Percentiles rank a stretch among this genome's conserved stretches.
These are phyloP conservation scores for Conopomorpha cramerella DNA, from an alignment of 1,140 invertebrate genomes.

Conservation along the genomic window DNA sequence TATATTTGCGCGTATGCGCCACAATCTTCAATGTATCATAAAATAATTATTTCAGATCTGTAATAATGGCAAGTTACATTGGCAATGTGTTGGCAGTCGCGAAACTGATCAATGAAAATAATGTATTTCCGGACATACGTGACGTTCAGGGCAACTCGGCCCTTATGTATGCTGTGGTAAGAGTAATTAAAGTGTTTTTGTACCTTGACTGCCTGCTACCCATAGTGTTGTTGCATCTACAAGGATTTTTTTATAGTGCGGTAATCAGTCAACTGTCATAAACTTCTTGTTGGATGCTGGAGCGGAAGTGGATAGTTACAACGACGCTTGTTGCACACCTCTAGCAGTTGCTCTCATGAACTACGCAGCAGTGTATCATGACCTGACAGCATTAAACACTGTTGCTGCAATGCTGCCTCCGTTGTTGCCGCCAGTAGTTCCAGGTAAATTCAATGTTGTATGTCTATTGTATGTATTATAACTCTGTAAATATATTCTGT, in stretches of 20 bases:
- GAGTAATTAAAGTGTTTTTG: slow-evolving; percentile 5
- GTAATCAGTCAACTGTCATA: slow-evolving; percentile 25
- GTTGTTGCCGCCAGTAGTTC: too few species aligned
- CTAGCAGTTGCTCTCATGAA: slow-evolving; percentile 40
- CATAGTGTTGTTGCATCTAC: too few species aligned
- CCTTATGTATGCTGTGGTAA: slow-evolving; percentile 53
- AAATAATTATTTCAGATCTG: slow-evolving; percentile 13
- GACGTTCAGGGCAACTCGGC: slow-evolving; percentile 55
- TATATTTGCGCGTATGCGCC: too few species aligned
- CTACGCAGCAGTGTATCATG: slow-evolving; percentile 32
- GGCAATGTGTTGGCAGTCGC: slow-evolving; percentile 30
- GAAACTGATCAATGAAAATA: slow-evolving; percentile 28
- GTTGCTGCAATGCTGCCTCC: too few species aligned
- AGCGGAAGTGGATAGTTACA: slow-evolving; percentile 43
- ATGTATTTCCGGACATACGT: slow-evolving; percentile 46
- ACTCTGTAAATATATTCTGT: too few species aligned
- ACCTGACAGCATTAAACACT: too few species aligned
- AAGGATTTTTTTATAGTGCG: slow-evolving; percentile 19
- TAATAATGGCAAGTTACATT: slow-evolving; percentile 33
- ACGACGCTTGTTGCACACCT: slow-evolving; percentile 58
- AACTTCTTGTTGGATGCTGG: slow-evolving; percentile 50
- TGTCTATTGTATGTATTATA: too few species aligned
- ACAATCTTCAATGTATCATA: background rate
- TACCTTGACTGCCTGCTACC: too few species aligned
- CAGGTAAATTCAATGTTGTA: too few species aligned